phyloP scores from a whole-genome alignment of 2,113 vertebrate genomes.

The Vicugna pacos region DNA sequence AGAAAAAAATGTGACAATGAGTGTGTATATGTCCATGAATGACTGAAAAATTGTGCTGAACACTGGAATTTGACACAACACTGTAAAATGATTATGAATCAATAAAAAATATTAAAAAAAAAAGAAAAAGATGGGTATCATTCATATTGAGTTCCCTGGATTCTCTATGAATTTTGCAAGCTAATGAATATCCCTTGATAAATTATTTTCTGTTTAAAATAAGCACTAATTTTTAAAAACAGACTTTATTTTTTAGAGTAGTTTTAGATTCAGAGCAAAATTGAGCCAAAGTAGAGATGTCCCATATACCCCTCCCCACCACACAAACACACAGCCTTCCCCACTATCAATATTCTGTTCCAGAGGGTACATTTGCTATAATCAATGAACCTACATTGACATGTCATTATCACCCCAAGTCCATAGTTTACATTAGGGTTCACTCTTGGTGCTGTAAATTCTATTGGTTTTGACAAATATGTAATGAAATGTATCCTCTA shows the following conservation, averaged over 20 bases:
- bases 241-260: background rate
- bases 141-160: background rate
- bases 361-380: background rate
- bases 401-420: background rate
- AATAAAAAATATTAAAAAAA: no score
- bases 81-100: no score
- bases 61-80: no score
- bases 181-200: background rate
- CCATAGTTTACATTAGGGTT: background rate
- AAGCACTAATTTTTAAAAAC: background rate
- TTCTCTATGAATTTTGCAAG: slow-evolving; percentile 32
- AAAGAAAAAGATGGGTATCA: background rate
- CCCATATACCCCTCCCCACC: background rate
- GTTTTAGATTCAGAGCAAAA: slow-evolving; percentile 19
- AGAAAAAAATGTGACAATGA: no score
- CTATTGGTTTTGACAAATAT: background rate
- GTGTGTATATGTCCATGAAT: no score
- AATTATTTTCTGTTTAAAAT: slow-evolving; percentile 6
- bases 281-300: background rate
- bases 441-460: background rate
- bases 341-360: background rate
- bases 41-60: no score
- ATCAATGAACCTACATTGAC: background rate
- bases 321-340: background rate
- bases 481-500: background rate